phyloP scores from a whole-genome alignment of 2,888 invertebrate genomes.

The Dasysyrphus albostriatus region DNA sequence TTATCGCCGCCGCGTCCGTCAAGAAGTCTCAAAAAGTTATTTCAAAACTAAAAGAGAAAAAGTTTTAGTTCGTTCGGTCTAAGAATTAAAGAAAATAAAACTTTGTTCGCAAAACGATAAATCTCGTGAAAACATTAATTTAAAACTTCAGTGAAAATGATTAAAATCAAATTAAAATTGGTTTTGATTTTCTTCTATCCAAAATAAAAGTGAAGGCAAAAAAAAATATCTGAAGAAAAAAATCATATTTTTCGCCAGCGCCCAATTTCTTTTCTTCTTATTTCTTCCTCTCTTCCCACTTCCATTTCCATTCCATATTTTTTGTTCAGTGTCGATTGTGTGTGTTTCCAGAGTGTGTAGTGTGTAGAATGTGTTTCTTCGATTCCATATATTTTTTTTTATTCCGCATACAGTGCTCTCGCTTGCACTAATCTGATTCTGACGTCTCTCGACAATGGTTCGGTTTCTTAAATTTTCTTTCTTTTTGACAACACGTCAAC shows the following conservation, averaged over 20 bases:
- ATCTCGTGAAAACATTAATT: constrained; percentile 16
- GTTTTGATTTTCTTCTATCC: not conserved
- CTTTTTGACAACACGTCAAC: constrained; percentile 62
- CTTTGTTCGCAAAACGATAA: constrained; percentile 2
- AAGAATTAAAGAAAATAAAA: not conserved
- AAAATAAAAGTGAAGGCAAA: constrained; percentile 35
- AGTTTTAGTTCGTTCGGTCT: not conserved
- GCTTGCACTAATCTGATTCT: constrained; percentile 21
- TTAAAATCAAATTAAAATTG: not conserved
- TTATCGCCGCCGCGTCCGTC: constrained; percentile 41
- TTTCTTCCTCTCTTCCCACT: constrained; percentile 25
- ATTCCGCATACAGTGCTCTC: constrained; percentile 26
- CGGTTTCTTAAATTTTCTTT: constrained; percentile 32
- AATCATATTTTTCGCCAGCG: constrained; percentile 66
- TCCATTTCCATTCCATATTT: not conserved
- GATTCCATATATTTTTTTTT: constrained; percentile 26
- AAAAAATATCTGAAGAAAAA: constrained; percentile 25
- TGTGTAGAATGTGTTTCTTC: constrained; percentile 20
- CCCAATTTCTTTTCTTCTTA: constrained; percentile 65
- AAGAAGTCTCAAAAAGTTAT: constrained; percentile 18
- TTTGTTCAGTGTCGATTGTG: not conserved
- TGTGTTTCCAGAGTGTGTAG: constrained; percentile 7
- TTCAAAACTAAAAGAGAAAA: not conserved
- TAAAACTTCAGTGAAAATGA: not conserved
- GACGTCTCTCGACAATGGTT: constrained; percentile 29